A percentile compares a stretch with the other conserved stretches of the same genome.
phyloP scores from a whole-genome alignment of 2,888 invertebrate species.

The Epinotia nisella region DNA sequence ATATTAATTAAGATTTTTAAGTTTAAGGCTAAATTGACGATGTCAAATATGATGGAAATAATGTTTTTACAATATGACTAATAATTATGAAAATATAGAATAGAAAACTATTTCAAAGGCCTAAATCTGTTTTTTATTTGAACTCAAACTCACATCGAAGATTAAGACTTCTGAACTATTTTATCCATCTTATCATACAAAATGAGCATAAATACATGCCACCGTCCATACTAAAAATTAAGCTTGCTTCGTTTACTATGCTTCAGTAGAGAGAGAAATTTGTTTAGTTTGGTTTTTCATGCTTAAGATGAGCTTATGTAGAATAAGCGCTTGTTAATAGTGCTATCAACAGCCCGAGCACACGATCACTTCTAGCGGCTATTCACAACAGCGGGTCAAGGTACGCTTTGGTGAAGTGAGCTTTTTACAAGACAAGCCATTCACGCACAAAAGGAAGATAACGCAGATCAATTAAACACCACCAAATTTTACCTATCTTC shows the following conservation, averaged over 20 bases:
- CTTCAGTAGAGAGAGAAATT: conserved; percentile 70
- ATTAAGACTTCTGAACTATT: background rate
- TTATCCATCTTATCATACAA: conserved; percentile 41
- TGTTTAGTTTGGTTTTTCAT: conserved; percentile 65
- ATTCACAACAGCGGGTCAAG: conserved; percentile 62
- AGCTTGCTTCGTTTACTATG: conserved; percentile 72
- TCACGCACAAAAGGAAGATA: conserved; percentile 61
- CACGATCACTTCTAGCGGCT: conserved; percentile 59
- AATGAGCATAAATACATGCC: conserved; percentile 53
- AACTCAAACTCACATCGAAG: conserved; percentile 4
- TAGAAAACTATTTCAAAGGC: conserved; percentile 42
- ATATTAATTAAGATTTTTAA: conserved; percentile 39
- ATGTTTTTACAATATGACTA: conserved; percentile 35
- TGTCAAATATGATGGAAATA: conserved; percentile 37
- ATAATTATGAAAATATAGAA: conserved; percentile 38
- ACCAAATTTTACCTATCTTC: conserved; percentile 43
- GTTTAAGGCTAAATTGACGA: conserved; percentile 41
- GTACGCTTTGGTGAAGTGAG: conserved; percentile 69
- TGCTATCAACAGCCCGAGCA: conserved; percentile 57
- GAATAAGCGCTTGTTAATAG: conserved; percentile 65
- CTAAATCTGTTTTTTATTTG: conserved; percentile 43
- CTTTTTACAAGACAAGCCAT: conserved; percentile 58
- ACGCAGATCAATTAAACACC: conserved; percentile 39
- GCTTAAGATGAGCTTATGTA: conserved; percentile 69
- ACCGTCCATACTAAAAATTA: conserved; percentile 53